A percentile compares a stretch with the other conserved stretches of the same genome.
Conservation (phyloP, 2,888 invertebrate species). For the Epicampocera succincta region DNA sequence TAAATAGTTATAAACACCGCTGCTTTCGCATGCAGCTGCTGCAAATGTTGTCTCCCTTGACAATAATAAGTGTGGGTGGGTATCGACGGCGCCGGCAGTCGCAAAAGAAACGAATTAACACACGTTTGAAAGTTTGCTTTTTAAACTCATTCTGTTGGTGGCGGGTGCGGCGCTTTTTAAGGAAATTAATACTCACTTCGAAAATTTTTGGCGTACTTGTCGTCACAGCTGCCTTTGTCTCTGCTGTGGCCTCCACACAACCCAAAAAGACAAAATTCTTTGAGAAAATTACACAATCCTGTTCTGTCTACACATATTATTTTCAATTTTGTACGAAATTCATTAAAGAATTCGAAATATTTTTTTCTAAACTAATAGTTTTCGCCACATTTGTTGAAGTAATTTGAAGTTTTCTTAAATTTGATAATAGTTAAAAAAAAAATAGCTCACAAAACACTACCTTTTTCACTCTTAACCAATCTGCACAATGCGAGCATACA, state of each 20-base stretch:
- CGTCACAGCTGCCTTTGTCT: constrained; percentile 65
- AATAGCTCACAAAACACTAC: constrained; percentile 23
- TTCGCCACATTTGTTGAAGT: constrained; percentile 28
- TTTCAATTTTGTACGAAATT: constrained; percentile 34
- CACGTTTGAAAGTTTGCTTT: constrained; percentile 46
- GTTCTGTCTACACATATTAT: constrained; percentile 61
- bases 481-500: constrained; percentile 55
- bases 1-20: constrained; percentile 16
- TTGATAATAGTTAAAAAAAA: constrained; percentile 41
- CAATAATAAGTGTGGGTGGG: constrained; percentile 68
- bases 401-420: constrained; percentile 38
- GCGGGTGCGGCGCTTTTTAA: constrained; percentile 62
- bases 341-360: neutral
- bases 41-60: constrained; percentile 66
- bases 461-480: constrained; percentile 24
- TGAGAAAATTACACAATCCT: constrained; percentile 66
- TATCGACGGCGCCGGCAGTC: constrained; percentile 57
- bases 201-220: constrained; percentile 58
- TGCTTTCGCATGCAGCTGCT: constrained; percentile 55
- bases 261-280: constrained; percentile 58
- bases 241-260: constrained; percentile 58
- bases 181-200: constrained; percentile 62
- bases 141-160: constrained; percentile 48
- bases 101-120: constrained; percentile 61
- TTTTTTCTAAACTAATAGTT: neutral